Conservation (phyloP, 2,888 invertebrate genomes). For the Antheraea yamamai region DNA sequence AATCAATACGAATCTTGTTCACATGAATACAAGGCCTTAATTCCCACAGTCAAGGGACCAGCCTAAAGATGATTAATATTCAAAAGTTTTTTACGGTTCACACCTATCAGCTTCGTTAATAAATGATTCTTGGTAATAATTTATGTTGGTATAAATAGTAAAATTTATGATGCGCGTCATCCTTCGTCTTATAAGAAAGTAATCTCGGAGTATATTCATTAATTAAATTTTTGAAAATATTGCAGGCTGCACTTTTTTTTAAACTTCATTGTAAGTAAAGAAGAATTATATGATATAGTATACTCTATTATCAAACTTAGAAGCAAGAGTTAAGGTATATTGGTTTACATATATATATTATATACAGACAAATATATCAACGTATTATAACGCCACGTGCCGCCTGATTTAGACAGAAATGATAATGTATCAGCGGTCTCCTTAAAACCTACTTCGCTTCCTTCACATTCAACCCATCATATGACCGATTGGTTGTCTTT, state of each 20-base stretch:
- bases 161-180: slow-evolving; percentile 12
- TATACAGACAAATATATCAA: not conserved
- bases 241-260: not conserved
- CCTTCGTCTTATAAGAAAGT: not conserved
- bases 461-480: not conserved
- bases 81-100: slow-evolving; percentile 46
- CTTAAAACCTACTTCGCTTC: not conserved
- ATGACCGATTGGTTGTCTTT: not conserved
- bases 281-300: not conserved
- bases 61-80: slow-evolving; percentile 46
- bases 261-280: not conserved
- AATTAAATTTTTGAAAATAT: not conserved
- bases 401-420: not conserved
- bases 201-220: not conserved
- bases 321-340: not conserved
- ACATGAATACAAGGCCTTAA: slow-evolving; percentile 37
- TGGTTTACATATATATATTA: not conserved
- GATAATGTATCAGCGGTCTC: no score
- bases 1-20: slow-evolving; percentile 43
- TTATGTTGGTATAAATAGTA: slow-evolving; percentile 16
- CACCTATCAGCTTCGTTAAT: slow-evolving; percentile 48
- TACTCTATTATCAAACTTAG: not conserved
- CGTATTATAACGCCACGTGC: not conserved
- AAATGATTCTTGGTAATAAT: slow-evolving; percentile 15
- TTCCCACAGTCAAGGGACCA: slow-evolving; percentile 30